Evolutionary conservation across 53 echinoderm and acorn worm species (phyloP), one percentile per base, ranked within the genome.

Genomic region (Apostichopus leukothele): DNA sequence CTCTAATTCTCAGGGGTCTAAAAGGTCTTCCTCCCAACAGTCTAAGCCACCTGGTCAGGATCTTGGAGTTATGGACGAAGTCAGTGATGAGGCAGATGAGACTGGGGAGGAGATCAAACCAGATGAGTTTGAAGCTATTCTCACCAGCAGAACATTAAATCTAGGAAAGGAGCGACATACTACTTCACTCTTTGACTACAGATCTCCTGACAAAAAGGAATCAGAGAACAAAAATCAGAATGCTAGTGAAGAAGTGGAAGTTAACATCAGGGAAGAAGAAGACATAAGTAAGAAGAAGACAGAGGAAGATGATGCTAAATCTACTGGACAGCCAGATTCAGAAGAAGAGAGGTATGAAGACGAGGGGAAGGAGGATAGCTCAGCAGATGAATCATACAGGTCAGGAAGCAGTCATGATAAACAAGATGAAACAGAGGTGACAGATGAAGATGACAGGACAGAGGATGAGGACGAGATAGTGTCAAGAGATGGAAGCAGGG

Each of bases 131-230:
- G 95, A 96, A 61, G 67, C 86, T 27, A 86, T 89, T 88, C 71
- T 93, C 89, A 93, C 95, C 1, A 91, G 92, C 54, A 89, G 96
- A 75, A 93, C 96, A 18, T 76, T 86, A 23, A 89, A 88, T 27
- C 76, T 93, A 10, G 91, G 92, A 23, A 92, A 67, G 53, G 89
- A 92, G 67, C 86, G 96, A n/a, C 94, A 96, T 59, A 83, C 54
- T 1, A 90, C 53, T 19, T 89, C 93, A 9, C 90, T 92, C 8
- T 96, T 96, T 75, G 95, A 95, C 78, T 96, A 96, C 89, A 88
- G 95, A 2, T 75, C 85, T 50, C 27, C 87, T 50, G 10, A 53
- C 13, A 86, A 60, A 75, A 16, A 83, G 10, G 51, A 21, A 60
- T 50, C 90, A 53, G 84, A 54, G 20, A 96, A 96, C 26, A 71